phyloP scores from a whole-genome alignment of 1,140 invertebrate species.

The Arctopsyche grandis region DNA sequence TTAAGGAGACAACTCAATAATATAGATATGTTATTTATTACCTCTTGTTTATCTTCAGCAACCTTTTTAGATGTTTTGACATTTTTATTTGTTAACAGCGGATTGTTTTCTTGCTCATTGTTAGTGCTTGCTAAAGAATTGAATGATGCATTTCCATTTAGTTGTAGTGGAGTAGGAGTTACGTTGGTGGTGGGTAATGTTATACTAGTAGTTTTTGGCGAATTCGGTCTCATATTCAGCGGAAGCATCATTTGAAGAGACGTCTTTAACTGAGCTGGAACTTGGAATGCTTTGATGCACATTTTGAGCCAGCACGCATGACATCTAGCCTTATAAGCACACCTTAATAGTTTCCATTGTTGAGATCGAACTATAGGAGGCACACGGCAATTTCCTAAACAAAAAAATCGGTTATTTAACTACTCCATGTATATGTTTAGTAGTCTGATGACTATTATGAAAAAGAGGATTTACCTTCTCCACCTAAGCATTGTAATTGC shows the following conservation, averaged over 20 bases:
- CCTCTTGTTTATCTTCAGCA: constrained; percentile 56
- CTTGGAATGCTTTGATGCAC: constrained; percentile 81
- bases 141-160: neutral
- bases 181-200: constrained; percentile 12
- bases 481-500: constrained; percentile 74
- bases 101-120: constrained; percentile 60
- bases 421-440: no score
- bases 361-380: constrained; percentile 75
- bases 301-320: constrained; percentile 89
- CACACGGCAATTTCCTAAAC: constrained; percentile 72
- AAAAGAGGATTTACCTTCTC: constrained; percentile 66
- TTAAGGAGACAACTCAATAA: neutral
- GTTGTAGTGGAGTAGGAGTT: neutral
- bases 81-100: constrained; percentile 57
- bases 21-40: constrained; percentile 54
- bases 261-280: constrained; percentile 73
- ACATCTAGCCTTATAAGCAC: constrained; percentile 78
- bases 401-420: neutral
- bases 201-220: neutral
- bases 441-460: no score
- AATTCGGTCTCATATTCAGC: constrained; percentile 61
- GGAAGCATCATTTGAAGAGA: constrained; percentile 74
- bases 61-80: constrained; percentile 52
- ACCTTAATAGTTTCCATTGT: constrained; percentile 76
- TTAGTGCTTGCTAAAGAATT: constrained; percentile 45